These are phyloP conservation scores for Eudasyphora cyanicolor DNA, from an alignment of 2,888 invertebrate genomes.

Conservation along the genomic window DNA sequence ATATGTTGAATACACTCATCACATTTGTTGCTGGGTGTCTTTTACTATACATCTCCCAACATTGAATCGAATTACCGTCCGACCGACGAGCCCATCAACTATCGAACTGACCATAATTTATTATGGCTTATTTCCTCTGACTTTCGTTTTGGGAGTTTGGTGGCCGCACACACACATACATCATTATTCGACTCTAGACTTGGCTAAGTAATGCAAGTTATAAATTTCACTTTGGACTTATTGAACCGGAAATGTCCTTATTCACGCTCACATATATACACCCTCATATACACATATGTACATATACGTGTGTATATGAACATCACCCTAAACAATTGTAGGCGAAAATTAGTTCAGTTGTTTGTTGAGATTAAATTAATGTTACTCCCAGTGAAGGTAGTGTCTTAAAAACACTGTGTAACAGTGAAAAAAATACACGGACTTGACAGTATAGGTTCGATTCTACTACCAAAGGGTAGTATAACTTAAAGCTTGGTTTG, in stretches of 20 bases:
- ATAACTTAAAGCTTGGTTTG: too few relatives aligned
- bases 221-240: slow-evolving; percentile 32
- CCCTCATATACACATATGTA: not conserved
- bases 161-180: too few relatives aligned
- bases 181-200: not conserved
- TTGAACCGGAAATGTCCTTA: slow-evolving; percentile 29
- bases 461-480: too few relatives aligned
- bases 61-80: not conserved
- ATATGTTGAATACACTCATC: too few relatives aligned
- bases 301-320: not conserved
- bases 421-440: too few relatives aligned
- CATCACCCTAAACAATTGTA: not conserved
- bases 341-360: slow-evolving; percentile 3
- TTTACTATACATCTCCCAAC: too few relatives aligned
- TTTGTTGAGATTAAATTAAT: not conserved
- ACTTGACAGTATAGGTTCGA: too few relatives aligned
- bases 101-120: slow-evolving; percentile 19
- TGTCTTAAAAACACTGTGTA: not conserved
- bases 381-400: not conserved
- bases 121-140: slow-evolving; percentile 6
- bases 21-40: not conserved
- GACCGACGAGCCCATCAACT: not conserved
- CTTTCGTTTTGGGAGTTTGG: not conserved
- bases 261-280: not conserved
- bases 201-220: slow-evolving; percentile 27